These are phyloP conservation scores for Barypeithes pellucidus DNA, from an alignment of 2,888 invertebrate species.

Conservation along the genomic window DNA sequence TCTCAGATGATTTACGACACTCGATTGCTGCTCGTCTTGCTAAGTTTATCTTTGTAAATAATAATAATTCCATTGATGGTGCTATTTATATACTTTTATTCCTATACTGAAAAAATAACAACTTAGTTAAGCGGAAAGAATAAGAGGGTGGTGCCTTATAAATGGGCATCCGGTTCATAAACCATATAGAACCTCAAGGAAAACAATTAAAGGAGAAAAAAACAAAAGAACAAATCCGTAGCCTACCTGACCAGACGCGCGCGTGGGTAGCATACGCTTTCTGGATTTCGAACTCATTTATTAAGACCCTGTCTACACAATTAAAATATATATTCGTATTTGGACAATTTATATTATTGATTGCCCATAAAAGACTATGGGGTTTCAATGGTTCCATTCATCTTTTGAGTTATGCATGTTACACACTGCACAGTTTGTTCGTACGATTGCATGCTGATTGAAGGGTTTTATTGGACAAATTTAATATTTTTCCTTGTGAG, in stretches of 20 bases:
- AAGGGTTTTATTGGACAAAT: slow-evolving; percentile 13
- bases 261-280: slow-evolving; percentile 47
- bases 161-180: slow-evolving; percentile 38
- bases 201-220: slow-evolving; percentile 45
- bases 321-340: slow-evolving; percentile 66
- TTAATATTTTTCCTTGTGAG: background rate
- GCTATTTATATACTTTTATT: too few species aligned
- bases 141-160: slow-evolving; percentile 27
- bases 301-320: slow-evolving; percentile 54
- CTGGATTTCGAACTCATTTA: slow-evolving; percentile 50
- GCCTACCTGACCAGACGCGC: slow-evolving; percentile 45
- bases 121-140: background rate
- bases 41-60: too few species aligned
- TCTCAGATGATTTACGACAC: too few species aligned
- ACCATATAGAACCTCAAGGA: slow-evolving; percentile 22
- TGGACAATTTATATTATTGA: slow-evolving; percentile 72
- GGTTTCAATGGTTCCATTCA: slow-evolving; percentile 63
- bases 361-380: slow-evolving; percentile 67
- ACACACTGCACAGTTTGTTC: slow-evolving; percentile 32
- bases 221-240: slow-evolving; percentile 31
- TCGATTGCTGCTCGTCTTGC: too few species aligned
- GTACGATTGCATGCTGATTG: slow-evolving; percentile 23
- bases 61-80: too few species aligned
- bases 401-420: slow-evolving; percentile 60
- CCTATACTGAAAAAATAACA: too few species aligned